A percentile compares a stretch with the other conserved stretches of the same genome.
phyloP scores from a whole-genome alignment of 2,888 invertebrate species.

The Eubasilissa splendida region DNA sequence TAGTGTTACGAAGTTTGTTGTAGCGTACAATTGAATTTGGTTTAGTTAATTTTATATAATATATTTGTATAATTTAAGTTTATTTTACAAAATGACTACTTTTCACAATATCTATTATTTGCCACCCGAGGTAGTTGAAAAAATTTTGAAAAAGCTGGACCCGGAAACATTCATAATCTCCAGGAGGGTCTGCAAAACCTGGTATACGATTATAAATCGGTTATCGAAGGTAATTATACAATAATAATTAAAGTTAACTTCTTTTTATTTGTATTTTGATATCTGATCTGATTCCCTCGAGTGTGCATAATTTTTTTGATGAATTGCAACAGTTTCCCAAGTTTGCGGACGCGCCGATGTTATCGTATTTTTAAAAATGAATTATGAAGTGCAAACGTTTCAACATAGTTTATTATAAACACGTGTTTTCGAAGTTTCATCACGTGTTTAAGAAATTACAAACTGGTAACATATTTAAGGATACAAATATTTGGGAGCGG shows the following conservation, averaged over 20 bases:
- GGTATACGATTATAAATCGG: conserved; percentile 48
- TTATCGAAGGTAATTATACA: conserved; percentile 42
- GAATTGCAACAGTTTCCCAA: background rate
- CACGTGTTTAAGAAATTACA: background rate
- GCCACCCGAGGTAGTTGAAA: conserved; percentile 39
- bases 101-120: no score
- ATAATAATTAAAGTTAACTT: background rate
- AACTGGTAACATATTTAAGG: conserved; percentile 25
- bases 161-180: conserved; percentile 43
- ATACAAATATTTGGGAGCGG: conserved; percentile 47
- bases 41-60: no score
- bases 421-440: background rate
- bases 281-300: background rate
- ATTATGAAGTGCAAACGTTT: no score
- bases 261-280: background rate
- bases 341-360: background rate
- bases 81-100: no score
- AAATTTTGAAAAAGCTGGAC: conserved; percentile 45
- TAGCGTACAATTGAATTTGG: no score
- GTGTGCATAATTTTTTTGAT: background rate
- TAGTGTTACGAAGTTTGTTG: no score
- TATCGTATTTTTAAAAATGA: no score
- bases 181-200: conserved; percentile 50
- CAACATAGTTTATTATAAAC: background rate
- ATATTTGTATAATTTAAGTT: no score